Evolutionary conservation across 2,113 vertebrate genomes (phyloP).

Genomic region (Lagopus leucura): DNA sequence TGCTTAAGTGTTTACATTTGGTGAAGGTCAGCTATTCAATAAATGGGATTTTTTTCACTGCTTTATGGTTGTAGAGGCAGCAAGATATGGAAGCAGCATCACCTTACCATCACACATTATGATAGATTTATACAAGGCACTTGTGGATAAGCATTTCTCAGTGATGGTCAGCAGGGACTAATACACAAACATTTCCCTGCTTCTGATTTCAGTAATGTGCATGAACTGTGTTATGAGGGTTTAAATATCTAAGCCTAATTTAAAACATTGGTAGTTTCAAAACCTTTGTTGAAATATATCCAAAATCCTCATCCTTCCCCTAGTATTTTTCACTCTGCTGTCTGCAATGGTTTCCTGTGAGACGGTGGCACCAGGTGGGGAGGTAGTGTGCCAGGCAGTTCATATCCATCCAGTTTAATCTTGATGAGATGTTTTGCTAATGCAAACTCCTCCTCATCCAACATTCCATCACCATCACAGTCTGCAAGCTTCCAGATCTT

Average conservation of each 20-base stretch:
- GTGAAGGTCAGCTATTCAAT: not conserved
- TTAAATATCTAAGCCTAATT: constrained; percentile 10
- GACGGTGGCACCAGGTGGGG: constrained; percentile 90
- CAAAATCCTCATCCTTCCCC: constrained; percentile 50
- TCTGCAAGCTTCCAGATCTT: constrained; percentile 98
- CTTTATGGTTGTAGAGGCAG: not conserved
- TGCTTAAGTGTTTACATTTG: not conserved
- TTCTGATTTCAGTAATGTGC: not conserved
- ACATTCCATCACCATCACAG: constrained; percentile 92
- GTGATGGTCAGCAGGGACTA: not conserved
- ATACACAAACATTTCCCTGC: not conserved
- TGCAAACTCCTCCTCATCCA: constrained; percentile 96
- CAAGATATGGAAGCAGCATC: not conserved
- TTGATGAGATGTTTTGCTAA: constrained; percentile 97
- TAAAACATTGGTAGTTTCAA: not conserved
- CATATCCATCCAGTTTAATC: constrained; percentile 93
- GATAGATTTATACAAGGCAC: constrained; percentile 37
- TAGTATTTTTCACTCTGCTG: constrained; percentile 77
- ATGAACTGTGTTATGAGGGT: not conserved
- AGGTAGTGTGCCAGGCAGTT: constrained; percentile 89
- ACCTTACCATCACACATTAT: not conserved
- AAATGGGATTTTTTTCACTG: not conserved
- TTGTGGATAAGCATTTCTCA: constrained; percentile 1
- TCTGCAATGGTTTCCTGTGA: constrained; percentile 88
- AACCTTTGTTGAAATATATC: not conserved